A percentile compares a stretch with the other conserved stretches of the same genome.
These are phyloP conservation scores for Chascanopsetta lugubris DNA, from an alignment of 2,113 vertebrate species.

Conservation along the genomic window DNA sequence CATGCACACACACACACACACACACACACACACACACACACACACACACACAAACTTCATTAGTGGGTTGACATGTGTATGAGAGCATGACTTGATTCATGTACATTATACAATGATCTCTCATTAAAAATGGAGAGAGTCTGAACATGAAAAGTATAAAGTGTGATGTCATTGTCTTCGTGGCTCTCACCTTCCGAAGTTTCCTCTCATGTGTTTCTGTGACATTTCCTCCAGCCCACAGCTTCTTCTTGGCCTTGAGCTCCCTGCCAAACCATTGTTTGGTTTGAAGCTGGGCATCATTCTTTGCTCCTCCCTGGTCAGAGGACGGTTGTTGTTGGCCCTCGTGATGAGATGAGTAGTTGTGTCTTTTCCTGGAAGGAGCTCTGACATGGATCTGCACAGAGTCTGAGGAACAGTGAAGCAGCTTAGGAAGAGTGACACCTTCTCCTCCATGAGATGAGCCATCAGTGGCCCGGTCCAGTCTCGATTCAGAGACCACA, in stretches of 20 bases:
- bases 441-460: conserved; percentile 22
- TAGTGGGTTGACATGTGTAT: conserved; percentile 20
- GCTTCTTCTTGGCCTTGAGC: conserved; percentile 56
- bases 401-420: conserved; percentile 56
- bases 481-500: conserved; percentile 6
- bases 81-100: conserved; percentile 7
- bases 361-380: conserved; percentile 5
- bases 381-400: conserved; percentile 45
- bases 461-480: conserved; percentile 4
- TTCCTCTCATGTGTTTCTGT: conserved; percentile 68
- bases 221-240: conserved; percentile 45
- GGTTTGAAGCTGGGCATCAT: conserved; percentile 56
- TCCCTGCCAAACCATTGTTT: conserved; percentile 69
- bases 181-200: conserved; percentile 70
- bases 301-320: conserved; percentile 55
- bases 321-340: conserved; percentile 17
- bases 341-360: conserved; percentile 25
- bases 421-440: conserved; percentile 28
- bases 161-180: conserved; percentile 1
- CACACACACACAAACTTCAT: conserved; percentile 1
- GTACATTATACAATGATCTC: neutral
- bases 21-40: conserved; percentile 13
- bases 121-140: neutral
- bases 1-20: conserved; percentile 41
- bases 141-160: neutral